Evolutionary conservation across 2,797 vertebrate species (phyloP).

Genomic region (Erpetoichthys calabaricus): DNA sequence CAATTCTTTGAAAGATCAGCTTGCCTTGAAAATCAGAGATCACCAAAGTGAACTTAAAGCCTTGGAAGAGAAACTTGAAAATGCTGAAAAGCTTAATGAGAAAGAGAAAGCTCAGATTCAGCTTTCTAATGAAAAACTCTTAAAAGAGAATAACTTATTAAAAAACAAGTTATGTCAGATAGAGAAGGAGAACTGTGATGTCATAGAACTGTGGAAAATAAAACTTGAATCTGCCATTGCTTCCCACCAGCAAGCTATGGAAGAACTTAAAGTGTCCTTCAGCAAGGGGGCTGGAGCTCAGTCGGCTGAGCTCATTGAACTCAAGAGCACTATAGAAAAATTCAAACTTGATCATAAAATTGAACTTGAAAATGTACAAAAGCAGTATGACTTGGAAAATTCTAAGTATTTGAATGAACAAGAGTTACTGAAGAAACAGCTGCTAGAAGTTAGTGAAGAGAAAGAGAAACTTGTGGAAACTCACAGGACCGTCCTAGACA

Average conservation of each 20-base stretch:
- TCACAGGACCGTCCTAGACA: slow-evolving; percentile 62
- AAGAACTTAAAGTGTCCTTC: slow-evolving; percentile 70
- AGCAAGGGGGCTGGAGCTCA: slow-evolving; percentile 61
- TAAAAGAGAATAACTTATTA: slow-evolving; percentile 71
- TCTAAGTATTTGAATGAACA: slow-evolving; percentile 41
- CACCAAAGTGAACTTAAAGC: slow-evolving; percentile 51
- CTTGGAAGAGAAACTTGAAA: slow-evolving; percentile 54
- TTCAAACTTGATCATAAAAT: slow-evolving; percentile 56
- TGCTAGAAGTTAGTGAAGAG: slow-evolving; percentile 53
- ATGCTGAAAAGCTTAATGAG: slow-evolving; percentile 47
- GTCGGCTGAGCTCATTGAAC: slow-evolving; percentile 57
- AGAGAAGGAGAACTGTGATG: slow-evolving; percentile 66
- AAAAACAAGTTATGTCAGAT: slow-evolving; percentile 60
- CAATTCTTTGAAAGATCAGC: slow-evolving; percentile 62
- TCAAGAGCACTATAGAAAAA: slow-evolving; percentile 67
- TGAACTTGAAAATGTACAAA: slow-evolving; percentile 46
- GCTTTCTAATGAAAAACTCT: slow-evolving; percentile 49
- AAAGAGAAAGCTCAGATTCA: slow-evolving; percentile 60
- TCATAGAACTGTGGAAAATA: slow-evolving; percentile 63
- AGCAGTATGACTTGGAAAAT: slow-evolving; percentile 46
- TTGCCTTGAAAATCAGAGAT: slow-evolving; percentile 47
- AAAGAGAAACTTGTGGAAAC: slow-evolving; percentile 68
- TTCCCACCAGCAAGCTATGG: slow-evolving; percentile 78
- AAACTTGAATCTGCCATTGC: slow-evolving; percentile 64
- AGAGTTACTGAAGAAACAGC: slow-evolving; percentile 45